Percentiles rank a stretch among this genome's conserved stretches.
Conservation (phyloP, 92 coral and sea anemone genomes). For the Epizoanthus rinbou region DNA sequence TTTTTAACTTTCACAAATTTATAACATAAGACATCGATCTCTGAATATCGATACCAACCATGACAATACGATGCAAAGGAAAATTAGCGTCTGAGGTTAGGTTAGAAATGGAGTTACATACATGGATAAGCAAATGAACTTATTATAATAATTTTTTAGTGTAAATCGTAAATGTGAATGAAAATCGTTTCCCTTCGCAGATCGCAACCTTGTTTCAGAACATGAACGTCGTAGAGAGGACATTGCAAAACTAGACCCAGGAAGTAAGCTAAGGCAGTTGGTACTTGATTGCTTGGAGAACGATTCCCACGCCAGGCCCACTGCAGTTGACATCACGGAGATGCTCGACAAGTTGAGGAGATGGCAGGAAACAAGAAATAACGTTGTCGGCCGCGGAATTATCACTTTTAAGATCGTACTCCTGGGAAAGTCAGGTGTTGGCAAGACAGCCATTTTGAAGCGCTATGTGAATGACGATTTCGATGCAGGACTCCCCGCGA, state of each 20-base stretch:
- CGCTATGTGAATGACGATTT: constrained; percentile 11
- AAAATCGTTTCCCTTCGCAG: constrained; percentile 25
- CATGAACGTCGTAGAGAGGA: constrained; percentile 49
- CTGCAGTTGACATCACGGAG: constrained; percentile 28
- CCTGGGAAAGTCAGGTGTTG: constrained; percentile 48
- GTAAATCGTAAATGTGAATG: no score
- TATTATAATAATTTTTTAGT: no score
- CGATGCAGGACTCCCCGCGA: not conserved
- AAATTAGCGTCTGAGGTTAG: no score
- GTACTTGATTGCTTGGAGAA: constrained; percentile 61
- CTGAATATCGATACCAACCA: no score
- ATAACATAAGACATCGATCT: no score
- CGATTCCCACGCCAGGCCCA: constrained; percentile 48
- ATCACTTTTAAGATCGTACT: constrained; percentile 12
- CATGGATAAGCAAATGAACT: no score
- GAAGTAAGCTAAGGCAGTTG: constrained; percentile 24
- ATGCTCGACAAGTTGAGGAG: constrained; percentile 40
- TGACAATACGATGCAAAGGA: no score
- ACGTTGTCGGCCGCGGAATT: not conserved
- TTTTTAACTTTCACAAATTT: no score
- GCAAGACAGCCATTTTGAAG: constrained; percentile 48
- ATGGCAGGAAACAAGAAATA: constrained; percentile 42
- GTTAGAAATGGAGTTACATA: no score
- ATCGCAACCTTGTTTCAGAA: constrained; percentile 48
- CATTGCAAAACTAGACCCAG: constrained; percentile 45